phyloP scores from a whole-genome alignment of 1,140 invertebrate species.

The Aphaenogaster floridana region DNA sequence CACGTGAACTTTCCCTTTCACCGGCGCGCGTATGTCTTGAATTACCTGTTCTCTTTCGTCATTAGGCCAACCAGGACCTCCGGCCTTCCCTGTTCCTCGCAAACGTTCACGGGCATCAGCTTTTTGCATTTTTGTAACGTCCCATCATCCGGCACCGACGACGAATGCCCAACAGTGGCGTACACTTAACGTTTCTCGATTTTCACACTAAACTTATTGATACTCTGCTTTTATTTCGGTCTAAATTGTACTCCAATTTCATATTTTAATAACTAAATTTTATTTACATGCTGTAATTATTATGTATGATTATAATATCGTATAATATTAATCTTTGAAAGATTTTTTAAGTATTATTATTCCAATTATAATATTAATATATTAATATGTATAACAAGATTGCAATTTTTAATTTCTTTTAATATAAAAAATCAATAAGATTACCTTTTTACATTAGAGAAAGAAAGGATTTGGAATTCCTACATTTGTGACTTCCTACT shows the following conservation, averaged over 20 bases:
- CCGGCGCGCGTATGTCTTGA: slow-evolving; percentile 27
- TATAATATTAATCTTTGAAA: neutral
- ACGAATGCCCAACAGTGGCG: neutral
- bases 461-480: neutral
- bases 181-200: neutral
- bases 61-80: neutral
- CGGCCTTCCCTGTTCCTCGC: neutral
- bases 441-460: neutral
- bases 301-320: neutral
- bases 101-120: slow-evolving; percentile 49
- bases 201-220: neutral
- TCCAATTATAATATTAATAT: neutral
- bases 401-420: neutral
- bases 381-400: neutral
- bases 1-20: slow-evolving; percentile 69
- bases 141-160: too few species aligned
- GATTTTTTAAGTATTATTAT: neutral
- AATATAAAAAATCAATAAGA: neutral
- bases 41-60: slow-evolving; percentile 49
- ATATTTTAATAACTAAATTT: neutral
- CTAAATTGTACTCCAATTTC: neutral
- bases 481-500: neutral
- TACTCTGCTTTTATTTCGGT: neutral
- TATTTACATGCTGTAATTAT: neutral
- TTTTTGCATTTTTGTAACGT: slow-evolving; percentile 67